phyloP scores from a whole-genome alignment of 2,113 vertebrate species.

The Morone saxatilis region DNA sequence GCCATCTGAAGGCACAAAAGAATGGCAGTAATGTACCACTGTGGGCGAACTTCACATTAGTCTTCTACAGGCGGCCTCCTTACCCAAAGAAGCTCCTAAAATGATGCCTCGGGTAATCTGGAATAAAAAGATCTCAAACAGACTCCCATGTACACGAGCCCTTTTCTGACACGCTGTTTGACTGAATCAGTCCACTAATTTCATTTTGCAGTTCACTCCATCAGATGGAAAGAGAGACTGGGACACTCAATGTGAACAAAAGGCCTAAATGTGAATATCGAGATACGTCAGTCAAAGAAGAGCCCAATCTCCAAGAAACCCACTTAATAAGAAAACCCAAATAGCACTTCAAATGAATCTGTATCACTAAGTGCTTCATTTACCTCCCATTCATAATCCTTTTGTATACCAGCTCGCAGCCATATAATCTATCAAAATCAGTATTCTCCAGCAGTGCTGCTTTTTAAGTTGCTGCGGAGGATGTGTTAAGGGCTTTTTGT shows the following conservation, averaged over 20 bases:
- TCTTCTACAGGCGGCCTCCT: slow-evolving; percentile 27
- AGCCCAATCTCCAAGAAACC: slow-evolving; percentile 61
- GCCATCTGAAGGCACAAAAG: slow-evolving; percentile 47
- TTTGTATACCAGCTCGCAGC: slow-evolving; percentile 66
- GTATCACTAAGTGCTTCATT: slow-evolving; percentile 77
- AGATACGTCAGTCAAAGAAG: slow-evolving; percentile 63
- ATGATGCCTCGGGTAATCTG: slow-evolving; percentile 32
- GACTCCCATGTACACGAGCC: slow-evolving; percentile 23
- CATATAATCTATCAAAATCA: slow-evolving; percentile 73
- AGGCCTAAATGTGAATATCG: slow-evolving; percentile 65
- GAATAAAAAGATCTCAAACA: slow-evolving; percentile 60
- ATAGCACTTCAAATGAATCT: slow-evolving; percentile 73
- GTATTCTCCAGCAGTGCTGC: slow-evolving; percentile 64
- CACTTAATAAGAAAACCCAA: slow-evolving; percentile 78
- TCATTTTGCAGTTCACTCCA: slow-evolving; percentile 55
- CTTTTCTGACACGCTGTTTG: slow-evolving; percentile 33
- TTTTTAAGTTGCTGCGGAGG: slow-evolving; percentile 65
- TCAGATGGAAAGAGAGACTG: slow-evolving; percentile 52
- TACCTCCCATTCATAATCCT: slow-evolving; percentile 76
- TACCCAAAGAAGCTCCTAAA: slow-evolving; percentile 33
- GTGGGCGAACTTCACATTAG: slow-evolving; percentile 57
- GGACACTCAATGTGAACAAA: slow-evolving; percentile 70
- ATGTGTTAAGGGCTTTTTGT: slow-evolving; percentile 75
- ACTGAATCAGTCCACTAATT: slow-evolving; percentile 73
- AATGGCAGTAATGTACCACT: slow-evolving; percentile 41